phyloP scores from a whole-genome alignment of 2,113 vertebrate species.

The Uropsilus gracilis region DNA sequence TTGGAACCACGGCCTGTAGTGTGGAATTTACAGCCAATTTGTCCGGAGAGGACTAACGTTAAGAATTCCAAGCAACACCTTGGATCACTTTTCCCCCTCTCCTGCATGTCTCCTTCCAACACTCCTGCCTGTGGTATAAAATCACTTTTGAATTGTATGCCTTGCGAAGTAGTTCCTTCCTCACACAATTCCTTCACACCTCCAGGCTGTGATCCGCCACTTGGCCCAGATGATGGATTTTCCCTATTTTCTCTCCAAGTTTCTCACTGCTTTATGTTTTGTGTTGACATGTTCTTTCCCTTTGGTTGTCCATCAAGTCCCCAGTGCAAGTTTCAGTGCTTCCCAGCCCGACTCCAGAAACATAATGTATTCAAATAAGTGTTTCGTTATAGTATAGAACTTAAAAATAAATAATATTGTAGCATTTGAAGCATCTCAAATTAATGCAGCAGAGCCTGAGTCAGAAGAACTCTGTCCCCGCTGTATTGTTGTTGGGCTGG shows the following conservation, averaged over 20 bases:
- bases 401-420: too few species aligned
- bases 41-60: not conserved
- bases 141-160: not conserved
- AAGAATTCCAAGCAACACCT: slow-evolving; percentile 14
- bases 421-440: not conserved
- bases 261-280: not conserved
- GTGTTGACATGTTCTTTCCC: not conserved
- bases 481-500: too few species aligned
- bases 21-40: not conserved
- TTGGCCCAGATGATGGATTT: not conserved
- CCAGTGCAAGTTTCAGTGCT: not conserved
- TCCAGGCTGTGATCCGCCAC: not conserved
- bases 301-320: not conserved
- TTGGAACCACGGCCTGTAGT: not conserved
- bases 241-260: not conserved
- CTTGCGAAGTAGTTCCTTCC: not conserved
- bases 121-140: not conserved
- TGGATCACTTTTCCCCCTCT: not conserved
- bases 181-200: not conserved
- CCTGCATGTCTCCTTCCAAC: not conserved
- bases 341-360: not conserved
- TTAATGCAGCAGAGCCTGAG: slow-evolving; percentile 1
- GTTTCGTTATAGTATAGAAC: slow-evolving; percentile 5
- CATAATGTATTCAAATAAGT: not conserved
- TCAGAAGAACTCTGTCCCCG: not conserved